Base-by-base conservation (phyloP, 1,140 invertebrate species). In the Drosophila setifemur region DNA sequence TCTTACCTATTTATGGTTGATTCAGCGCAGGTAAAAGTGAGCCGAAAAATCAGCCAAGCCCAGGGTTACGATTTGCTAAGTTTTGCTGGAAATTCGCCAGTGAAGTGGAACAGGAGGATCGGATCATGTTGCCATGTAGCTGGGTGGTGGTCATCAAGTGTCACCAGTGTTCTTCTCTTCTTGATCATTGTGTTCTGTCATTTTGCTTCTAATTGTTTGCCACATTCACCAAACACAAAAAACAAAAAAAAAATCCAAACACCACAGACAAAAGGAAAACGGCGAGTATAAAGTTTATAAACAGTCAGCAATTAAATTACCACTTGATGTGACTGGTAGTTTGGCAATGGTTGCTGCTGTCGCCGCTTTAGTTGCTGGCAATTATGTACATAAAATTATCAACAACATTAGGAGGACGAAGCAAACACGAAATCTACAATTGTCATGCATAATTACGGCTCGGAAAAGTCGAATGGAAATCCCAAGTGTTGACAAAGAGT, bases 341-440 rank as follows among this genome's bases (percentile, higher is more conserved):
- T 82, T 85, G 69, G 48, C 69, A 83, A 83, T 49, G 25, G 16
- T 19, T 53, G 31, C 21, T 67, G 35, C 14, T 69, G 21, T 25
- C 52, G 35, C 28, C 61, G n/a, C 33, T 49, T 49, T 61, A 7
- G 35, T 57, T 49, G n/a, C 54, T 49, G 60, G 63, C 75, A 77
- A 83, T 85, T 83, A 83, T 83, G 70, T 78, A 79, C 79, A 83
- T 79, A 85, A 69, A 85, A 83, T 83, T 72, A 78, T 68, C 70
- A 71, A 66, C 58, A 31, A 37, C 69, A 72, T 61, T 61, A 57
- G 49, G 18, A 33, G 40, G 37, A 8, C 12, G 28, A 52, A 73
- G 11, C 49, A 14, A 57, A 57, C 50, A 60, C 66, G 31, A 70
- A 71, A 70, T 49, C 12, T 48, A 64, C 70, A 72, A 73, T 83